Evolutionary conservation across 2,888 invertebrate species (phyloP), one percentile per base, ranked within the genome.

Genomic region (Caenorhabditis auriculariae): DNA sequence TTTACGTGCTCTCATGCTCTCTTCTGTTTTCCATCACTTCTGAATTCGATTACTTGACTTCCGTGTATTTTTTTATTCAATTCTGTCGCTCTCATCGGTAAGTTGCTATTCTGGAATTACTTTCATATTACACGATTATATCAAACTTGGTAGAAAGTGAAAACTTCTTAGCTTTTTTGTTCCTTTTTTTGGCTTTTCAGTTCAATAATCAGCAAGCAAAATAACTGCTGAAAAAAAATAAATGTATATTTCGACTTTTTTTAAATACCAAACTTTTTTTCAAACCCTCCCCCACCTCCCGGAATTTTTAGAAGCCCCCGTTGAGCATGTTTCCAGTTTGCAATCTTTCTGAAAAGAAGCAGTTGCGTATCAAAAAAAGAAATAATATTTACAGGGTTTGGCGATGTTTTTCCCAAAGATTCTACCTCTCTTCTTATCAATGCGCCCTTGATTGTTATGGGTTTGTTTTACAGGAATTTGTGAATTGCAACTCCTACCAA

Each of bases 41-140:
- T 4, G 69, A 70, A 43, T 75, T 72, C 60, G 72, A 75, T 55
- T 74, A 60, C 52, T 73, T 75, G 54, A 74, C 70, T 3, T 54
- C 74, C 15, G 74, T 77, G 39, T 77, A 77, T 56, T 77, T 77
- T n/a, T 45, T 54, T 72, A 5, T 77, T 77, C 69, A 75, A 65
- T 55, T 68, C 68, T 54, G 75, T 77, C 19, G 77, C 77, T 3
- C 47, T 77, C 21, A 74, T 77, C 12, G 76, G 75, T 74, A 21
- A 47, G 58, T 37, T 39, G 12, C 17, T 9, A 26, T 7, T 24
- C 17, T 7, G 9, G 24, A 15, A 7, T 24, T 15, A 17, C 12
- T 1, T 15, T 15, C 12, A 44, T 44, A 24, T 21, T 17, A 12
- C 9, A 37, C 23, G 26, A 37, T 32, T 32, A 32, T 32, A 32